Base-by-base conservation (phyloP, 2,797 vertebrate genomes). In the Melanotaenia parkinsoni region DNA sequence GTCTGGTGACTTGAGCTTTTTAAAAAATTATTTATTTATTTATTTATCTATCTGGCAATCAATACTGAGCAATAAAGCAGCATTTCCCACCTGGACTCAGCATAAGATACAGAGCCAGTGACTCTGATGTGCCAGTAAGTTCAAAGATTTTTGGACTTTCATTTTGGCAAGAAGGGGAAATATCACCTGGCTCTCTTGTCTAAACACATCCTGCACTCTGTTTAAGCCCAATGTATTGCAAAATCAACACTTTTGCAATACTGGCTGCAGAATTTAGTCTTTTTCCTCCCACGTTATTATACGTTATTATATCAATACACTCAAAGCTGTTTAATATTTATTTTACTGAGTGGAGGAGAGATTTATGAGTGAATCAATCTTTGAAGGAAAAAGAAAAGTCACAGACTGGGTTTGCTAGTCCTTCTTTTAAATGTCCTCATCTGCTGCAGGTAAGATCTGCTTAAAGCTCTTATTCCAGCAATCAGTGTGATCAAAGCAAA, bases 111-210 rank as follows among this genome's bases (percentile, higher is more conserved):
- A 77, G 78, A 86, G 77, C 88, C 63, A 14, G 78, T 82, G 84
- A 90, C 76, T 82, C 88, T 82, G 80, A 91, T 86, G 79, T 91
- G 85, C 73, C 88, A 87, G 88, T 85, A 83, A 93, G 90, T 92
- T 90, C 70, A 88, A 80, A 86, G 80, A 91, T 88, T 90, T 84
- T 81, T 75, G 79, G 83, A 88, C 79, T 82, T 80, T 80, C 63
- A 80, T 88, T 90, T 89, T 87, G 82, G 79, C 85, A 80, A 72
- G 85, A 80, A 75, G 53, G 70, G 54, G 12, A 80, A 87, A 84
- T 85, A 70, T 70, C 76, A 84, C 87, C 80, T 86, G 72, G 80
- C 73, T 86, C 74, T 72, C 84, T 85, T 87, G 87, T 93, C 87
- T 82, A 86, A 91, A 91, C 82, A 90, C 63, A 90, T 83, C 82